A percentile compares a stretch with the other conserved stretches of the same genome.
These are phyloP conservation scores for Rhingia rostrata DNA, from an alignment of 2,888 invertebrate species.

Conservation along the genomic window DNA sequence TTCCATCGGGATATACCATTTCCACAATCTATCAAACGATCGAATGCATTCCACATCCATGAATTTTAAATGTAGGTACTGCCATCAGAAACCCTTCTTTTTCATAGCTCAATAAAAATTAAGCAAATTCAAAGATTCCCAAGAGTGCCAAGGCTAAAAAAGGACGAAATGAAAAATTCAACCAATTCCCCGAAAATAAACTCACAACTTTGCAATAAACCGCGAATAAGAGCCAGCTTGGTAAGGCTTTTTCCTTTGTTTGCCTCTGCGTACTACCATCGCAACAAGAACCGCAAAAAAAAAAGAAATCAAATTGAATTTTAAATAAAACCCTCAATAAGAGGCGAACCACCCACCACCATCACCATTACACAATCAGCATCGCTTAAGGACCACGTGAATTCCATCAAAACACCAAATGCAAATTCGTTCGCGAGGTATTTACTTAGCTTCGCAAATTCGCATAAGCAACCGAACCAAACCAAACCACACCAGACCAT, in stretches of 20 bases:
- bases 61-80: slow-evolving; percentile 66
- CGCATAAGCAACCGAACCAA: slow-evolving; percentile 68
- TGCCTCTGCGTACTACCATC: slow-evolving; percentile 19
- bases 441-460: slow-evolving; percentile 72
- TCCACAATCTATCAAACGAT: slow-evolving; percentile 7
- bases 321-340: slow-evolving; percentile 71
- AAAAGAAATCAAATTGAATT: slow-evolving; percentile 70
- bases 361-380: slow-evolving; percentile 37
- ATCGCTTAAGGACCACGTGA: slow-evolving; percentile 58
- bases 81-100: slow-evolving; percentile 47
- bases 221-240: slow-evolving; percentile 20
- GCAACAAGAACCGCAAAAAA: neutral
- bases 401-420: slow-evolving; percentile 72
- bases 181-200: slow-evolving; percentile 51
- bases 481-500: slow-evolving; percentile 13
- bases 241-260: slow-evolving; percentile 40
- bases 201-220: slow-evolving; percentile 53
- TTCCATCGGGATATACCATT: slow-evolving; percentile 8
- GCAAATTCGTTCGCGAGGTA: slow-evolving; percentile 69
- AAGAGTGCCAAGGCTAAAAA: slow-evolving; percentile 18
- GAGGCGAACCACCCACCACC: slow-evolving; percentile 6
- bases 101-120: slow-evolving; percentile 63
- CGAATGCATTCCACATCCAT: slow-evolving; percentile 58
- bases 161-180: slow-evolving; percentile 5
- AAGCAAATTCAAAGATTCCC: slow-evolving; percentile 30